Evolutionary conservation across 2,888 invertebrate genomes (phyloP).

Genomic region (Nomada fucata): DNA sequence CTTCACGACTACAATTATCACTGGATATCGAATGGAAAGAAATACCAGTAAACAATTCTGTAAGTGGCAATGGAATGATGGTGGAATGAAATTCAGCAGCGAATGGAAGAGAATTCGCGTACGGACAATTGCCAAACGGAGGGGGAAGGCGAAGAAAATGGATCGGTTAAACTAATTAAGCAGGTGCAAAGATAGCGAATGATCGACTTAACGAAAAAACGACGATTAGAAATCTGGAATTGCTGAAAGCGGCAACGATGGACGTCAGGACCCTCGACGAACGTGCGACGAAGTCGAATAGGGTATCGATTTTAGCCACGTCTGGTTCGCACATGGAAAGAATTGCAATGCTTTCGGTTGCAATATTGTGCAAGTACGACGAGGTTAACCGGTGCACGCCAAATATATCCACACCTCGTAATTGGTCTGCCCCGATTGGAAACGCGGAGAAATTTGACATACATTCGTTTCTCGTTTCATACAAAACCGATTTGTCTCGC

Average conservation of each 20-base stretch:
- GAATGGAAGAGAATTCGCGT: too few species aligned
- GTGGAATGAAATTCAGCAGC: too few species aligned
- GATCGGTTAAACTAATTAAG: too few species aligned
- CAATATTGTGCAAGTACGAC: conserved; percentile 44
- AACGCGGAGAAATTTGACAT: conserved; percentile 67
- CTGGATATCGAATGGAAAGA: neutral
- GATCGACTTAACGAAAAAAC: neutral
- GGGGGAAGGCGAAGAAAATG: too few species aligned
- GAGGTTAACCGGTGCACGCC: conserved; percentile 66
- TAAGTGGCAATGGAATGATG: too few species aligned
- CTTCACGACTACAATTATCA: neutral
- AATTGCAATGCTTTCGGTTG: conserved; percentile 45
- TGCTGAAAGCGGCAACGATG: neutral
- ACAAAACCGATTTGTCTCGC: neutral
- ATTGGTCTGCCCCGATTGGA: conserved; percentile 58
- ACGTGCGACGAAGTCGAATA: conserved; percentile 4
- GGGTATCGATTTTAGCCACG: conserved; percentile 21
- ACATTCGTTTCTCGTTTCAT: conserved; percentile 55
- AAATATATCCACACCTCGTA: conserved; percentile 66
- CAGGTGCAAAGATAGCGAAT: too few species aligned
- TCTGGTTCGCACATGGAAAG: conserved; percentile 23
- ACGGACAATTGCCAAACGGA: too few species aligned
- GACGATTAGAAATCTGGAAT: neutral
- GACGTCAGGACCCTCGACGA: neutral
- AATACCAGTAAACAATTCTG: too few species aligned